Evolutionary conservation across 2,113 vertebrate species (phyloP).

Genomic region (Syngnathus scovelli): DNA sequence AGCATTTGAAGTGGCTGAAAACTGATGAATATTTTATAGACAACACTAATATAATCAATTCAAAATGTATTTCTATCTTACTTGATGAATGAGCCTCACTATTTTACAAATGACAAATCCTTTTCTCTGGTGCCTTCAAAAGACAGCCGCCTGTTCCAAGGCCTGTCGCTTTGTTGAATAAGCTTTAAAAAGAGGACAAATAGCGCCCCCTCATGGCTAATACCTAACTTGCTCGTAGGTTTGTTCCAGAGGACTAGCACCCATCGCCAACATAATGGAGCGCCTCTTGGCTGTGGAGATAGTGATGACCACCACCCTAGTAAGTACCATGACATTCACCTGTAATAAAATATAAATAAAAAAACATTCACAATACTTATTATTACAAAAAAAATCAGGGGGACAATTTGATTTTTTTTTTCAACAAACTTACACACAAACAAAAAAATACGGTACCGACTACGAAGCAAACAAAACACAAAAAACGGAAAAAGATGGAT

Average conservation of each 20-base stretch:
- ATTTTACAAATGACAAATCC: slow-evolving; percentile 29
- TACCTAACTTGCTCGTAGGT: slow-evolving; percentile 73
- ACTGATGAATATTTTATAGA: slow-evolving; percentile 11
- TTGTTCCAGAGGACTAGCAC: slow-evolving; percentile 62
- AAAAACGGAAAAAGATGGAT: neutral
- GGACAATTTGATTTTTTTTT: too few species aligned
- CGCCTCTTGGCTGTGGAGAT: slow-evolving; percentile 72
- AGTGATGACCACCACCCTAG: slow-evolving; percentile 72
- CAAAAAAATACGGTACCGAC: neutral
- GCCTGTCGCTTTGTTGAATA: neutral
- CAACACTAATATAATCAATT: slow-evolving; percentile 11
- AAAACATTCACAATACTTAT: neutral
- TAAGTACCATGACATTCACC: slow-evolving; percentile 75
- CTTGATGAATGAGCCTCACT: slow-evolving; percentile 18
- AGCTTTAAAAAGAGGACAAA: slow-evolving; percentile 51
- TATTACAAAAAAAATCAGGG: too few species aligned
- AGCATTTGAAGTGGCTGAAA: neutral
- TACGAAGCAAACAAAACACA: neutral
- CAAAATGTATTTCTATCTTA: slow-evolving; percentile 16
- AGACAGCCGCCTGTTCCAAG: slow-evolving; percentile 11
- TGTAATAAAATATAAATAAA: slow-evolving; percentile 21
- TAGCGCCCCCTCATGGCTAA: slow-evolving; percentile 66
- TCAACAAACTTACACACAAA: neutral
- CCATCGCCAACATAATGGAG: slow-evolving; percentile 71
- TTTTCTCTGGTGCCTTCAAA: slow-evolving; percentile 15